Evolutionary conservation across 2,113 vertebrate species (phyloP).

Genomic region (Syngnathus floridae): DNA sequence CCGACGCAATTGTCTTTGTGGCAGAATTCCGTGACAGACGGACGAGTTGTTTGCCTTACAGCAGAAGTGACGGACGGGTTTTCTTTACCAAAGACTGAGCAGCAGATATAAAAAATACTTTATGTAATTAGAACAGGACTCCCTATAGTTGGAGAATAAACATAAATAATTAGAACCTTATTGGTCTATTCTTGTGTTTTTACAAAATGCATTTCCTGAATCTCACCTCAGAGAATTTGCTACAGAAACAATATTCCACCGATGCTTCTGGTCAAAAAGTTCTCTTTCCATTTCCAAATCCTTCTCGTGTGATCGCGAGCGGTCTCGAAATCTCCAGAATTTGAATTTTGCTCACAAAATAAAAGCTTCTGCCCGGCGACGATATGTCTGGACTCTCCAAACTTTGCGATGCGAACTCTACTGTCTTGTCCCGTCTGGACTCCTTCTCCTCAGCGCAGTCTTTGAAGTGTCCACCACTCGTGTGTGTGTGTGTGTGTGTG

Average conservation of each 20-base stretch:
- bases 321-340: slow-evolving; percentile 8
- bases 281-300: slow-evolving; percentile 45
- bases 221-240: slow-evolving; percentile 41
- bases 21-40: background rate
- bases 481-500: slow-evolving; percentile 22
- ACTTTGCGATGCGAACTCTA: slow-evolving; percentile 17
- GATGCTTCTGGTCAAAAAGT: slow-evolving; percentile 14
- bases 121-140: too few relatives aligned
- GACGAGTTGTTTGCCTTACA: background rate
- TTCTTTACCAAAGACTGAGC: background rate
- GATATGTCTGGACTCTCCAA: slow-evolving; percentile 1
- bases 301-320: background rate
- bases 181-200: background rate
- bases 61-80: background rate
- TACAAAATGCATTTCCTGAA: background rate
- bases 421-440: slow-evolving; percentile 18
- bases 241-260: slow-evolving; percentile 34
- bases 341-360: background rate
- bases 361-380: background rate
- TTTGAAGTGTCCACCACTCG: slow-evolving; percentile 32
- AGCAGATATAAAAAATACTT: background rate
- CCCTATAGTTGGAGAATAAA: too few relatives aligned
- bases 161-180: too few relatives aligned
- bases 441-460: slow-evolving; percentile 32
- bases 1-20: background rate